Evolutionary conservation across 2,113 vertebrate species (phyloP).

Genomic region (Ceyx margarethae): DNA sequence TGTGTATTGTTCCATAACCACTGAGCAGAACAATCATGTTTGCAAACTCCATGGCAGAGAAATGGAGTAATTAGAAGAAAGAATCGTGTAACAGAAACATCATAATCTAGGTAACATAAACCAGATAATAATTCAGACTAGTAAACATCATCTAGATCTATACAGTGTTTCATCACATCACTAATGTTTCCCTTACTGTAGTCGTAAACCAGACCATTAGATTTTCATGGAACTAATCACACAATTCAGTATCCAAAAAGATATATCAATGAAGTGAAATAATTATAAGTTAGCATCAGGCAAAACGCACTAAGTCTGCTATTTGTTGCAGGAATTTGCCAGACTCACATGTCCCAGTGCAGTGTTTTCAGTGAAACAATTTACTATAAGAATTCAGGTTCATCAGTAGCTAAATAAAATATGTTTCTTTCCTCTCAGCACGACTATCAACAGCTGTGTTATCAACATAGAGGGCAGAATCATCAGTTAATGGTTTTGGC

Average conservation of each 20-base stretch:
- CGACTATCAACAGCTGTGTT: not conserved
- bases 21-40: not conserved
- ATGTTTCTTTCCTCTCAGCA: not conserved
- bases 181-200: not conserved
- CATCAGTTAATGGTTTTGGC: not conserved
- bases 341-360: not conserved
- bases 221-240: not conserved
- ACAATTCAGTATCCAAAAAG: not conserved
- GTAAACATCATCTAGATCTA: not conserved
- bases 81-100: not conserved
- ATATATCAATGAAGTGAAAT: not conserved
- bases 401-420: not conserved
- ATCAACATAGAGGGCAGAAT: not conserved
- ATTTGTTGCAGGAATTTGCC: not conserved
- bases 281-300: not conserved
- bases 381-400: not conserved
- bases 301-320: not conserved
- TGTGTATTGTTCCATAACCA: not conserved
- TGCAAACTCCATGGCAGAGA: not conserved
- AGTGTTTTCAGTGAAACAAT: not conserved
- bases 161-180: fast-evolving
- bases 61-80: not conserved
- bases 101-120: not conserved
- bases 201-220: not conserved
- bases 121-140: not conserved